phyloP scores from a whole-genome alignment of 2,113 vertebrate species.

The Speoplatyrhinus poulsoni region DNA sequence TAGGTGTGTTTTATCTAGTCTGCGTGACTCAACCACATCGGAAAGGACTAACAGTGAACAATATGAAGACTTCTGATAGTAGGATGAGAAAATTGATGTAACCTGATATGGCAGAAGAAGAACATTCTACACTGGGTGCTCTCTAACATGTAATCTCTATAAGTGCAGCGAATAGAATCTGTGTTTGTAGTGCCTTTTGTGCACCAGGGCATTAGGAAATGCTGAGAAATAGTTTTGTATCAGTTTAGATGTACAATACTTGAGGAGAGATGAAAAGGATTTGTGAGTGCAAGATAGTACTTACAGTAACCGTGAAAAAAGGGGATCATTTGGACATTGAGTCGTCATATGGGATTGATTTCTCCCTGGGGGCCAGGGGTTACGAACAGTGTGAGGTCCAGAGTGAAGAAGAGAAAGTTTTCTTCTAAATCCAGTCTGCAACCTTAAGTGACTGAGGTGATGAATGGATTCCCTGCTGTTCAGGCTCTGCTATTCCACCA shows the following conservation, averaged over 20 bases:
- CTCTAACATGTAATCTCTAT: slow-evolving; percentile 33
- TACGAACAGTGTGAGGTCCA: slow-evolving; percentile 32
- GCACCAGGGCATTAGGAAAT: background rate
- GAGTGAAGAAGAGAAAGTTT: slow-evolving; percentile 38
- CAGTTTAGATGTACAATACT: too few species aligned
- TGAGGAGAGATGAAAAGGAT: too few species aligned
- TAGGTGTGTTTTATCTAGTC: slow-evolving; percentile 29
- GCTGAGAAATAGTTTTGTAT: too few species aligned
- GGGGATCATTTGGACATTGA: too few species aligned
- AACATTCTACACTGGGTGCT: slow-evolving; percentile 7
- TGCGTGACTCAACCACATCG: slow-evolving; percentile 25
- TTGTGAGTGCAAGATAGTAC: too few species aligned
- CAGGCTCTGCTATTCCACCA: slow-evolving; percentile 42
- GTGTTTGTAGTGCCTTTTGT: background rate
- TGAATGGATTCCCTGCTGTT: slow-evolving; percentile 23
- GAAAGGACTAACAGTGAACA: slow-evolving; percentile 25
- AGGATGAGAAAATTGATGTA: slow-evolving; percentile 29
- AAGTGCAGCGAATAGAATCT: background rate
- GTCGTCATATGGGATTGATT: too few species aligned
- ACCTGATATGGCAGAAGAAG: slow-evolving; percentile 25
- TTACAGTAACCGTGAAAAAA: too few species aligned
- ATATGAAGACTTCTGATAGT: slow-evolving; percentile 18
- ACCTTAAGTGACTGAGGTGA: slow-evolving; percentile 26
- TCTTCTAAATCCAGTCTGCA: slow-evolving; percentile 35
- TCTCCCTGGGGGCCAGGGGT: background rate